Evolutionary conservation across 2,113 vertebrate species (phyloP).

Genomic region (Sula dactylatra): DNA sequence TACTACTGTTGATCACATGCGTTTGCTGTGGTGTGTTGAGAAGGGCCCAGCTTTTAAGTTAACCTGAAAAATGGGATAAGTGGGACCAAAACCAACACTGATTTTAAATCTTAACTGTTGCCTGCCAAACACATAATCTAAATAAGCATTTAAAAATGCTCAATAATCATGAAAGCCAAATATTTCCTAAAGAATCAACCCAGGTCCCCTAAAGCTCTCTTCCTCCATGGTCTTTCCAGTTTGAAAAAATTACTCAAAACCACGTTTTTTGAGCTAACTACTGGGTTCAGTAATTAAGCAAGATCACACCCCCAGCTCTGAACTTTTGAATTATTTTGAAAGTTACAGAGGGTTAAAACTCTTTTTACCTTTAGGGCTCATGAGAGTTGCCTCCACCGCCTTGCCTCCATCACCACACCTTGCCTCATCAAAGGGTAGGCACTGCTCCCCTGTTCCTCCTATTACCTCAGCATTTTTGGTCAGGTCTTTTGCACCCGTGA

Average conservation of each 20-base stretch:
- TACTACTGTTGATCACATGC: neutral
- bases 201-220: neutral
- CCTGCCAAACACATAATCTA: neutral
- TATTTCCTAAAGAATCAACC: conserved; percentile 16
- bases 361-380: conserved; percentile 92
- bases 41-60: neutral
- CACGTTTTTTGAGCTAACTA: neutral
- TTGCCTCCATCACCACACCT: conserved; percentile 96
- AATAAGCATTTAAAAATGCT: neutral
- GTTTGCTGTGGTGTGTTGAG: neutral
- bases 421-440: conserved; percentile 94
- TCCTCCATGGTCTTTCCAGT: neutral
- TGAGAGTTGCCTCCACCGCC: conserved; percentile 91
- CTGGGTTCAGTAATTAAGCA: neutral
- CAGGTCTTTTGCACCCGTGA: conserved; percentile 85
- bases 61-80: neutral
- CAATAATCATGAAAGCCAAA: conserved; percentile 1
- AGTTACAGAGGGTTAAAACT: neutral
- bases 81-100: neutral
- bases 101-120: neutral
- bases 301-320: neutral
- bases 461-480: conserved; percentile 90
- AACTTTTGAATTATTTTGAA: neutral
- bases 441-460: conserved; percentile 94
- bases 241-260: neutral